These are phyloP conservation scores for Lamproptera curius DNA, from an alignment of 2,888 invertebrate genomes.

Conservation along the genomic window DNA sequence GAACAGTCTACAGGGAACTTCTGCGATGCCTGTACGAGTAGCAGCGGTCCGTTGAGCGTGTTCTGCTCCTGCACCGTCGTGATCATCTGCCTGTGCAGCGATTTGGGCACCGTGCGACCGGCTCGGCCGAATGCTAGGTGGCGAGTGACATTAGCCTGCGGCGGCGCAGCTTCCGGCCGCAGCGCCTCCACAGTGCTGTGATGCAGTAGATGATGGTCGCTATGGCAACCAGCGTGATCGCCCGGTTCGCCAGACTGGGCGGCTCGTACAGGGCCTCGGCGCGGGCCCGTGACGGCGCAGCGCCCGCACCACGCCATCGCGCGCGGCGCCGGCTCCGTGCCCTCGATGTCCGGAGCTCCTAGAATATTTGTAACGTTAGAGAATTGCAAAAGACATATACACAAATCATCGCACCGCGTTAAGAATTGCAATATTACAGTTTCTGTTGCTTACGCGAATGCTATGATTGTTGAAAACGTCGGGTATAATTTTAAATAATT, in stretches of 20 bases:
- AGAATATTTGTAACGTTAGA: neutral
- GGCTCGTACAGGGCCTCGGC: slow-evolving; percentile 33
- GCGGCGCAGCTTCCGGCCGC: slow-evolving; percentile 53
- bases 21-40: too few relatives aligned
- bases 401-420: neutral
- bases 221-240: slow-evolving; percentile 42
- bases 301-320: slow-evolving; percentile 77
- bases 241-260: slow-evolving; percentile 38
- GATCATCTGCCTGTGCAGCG: slow-evolving; percentile 4
- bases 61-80: neutral
- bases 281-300: slow-evolving; percentile 43
- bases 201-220: slow-evolving; percentile 42
- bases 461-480: too few relatives aligned
- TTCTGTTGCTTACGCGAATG: too few relatives aligned
- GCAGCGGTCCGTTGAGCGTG: neutral
- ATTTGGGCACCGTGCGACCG: neutral
- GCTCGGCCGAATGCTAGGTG: slow-evolving; percentile 46
- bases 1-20: too few relatives aligned
- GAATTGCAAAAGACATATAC: neutral
- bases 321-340: slow-evolving; percentile 69
- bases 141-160: slow-evolving; percentile 56
- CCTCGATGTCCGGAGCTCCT: slow-evolving; percentile 69
- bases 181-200: slow-evolving; percentile 50
- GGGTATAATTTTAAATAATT: too few relatives aligned
- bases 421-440: neutral